Evolutionary conservation across 2,888 invertebrate species (phyloP).

Genomic region (Agonopterix heracliana): DNA sequence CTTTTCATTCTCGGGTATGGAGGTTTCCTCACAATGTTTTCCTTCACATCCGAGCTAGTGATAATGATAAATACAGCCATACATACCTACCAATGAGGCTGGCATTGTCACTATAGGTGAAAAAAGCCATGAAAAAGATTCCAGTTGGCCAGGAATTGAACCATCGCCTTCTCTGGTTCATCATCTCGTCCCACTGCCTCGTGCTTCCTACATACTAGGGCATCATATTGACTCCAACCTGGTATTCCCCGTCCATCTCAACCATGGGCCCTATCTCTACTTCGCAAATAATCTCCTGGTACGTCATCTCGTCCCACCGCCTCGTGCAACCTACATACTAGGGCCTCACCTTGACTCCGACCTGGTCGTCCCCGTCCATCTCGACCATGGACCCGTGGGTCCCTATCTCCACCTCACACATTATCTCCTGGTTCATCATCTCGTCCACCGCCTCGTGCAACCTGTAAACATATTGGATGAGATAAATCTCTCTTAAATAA

Average conservation of each 20-base stretch:
- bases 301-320: conserved; percentile 53
- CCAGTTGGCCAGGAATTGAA: too few relatives aligned
- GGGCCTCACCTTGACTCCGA: conserved; percentile 65
- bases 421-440: conserved; percentile 75
- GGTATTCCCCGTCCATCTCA: conserved; percentile 71
- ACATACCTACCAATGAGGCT: too few relatives aligned
- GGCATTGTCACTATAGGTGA: too few relatives aligned
- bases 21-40: too few relatives aligned
- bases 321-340: not conserved
- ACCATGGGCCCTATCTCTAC: conserved; percentile 72
- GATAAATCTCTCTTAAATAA: too few relatives aligned
- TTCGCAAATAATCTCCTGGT: conserved; percentile 76
- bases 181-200: conserved; percentile 39
- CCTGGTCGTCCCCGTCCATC: conserved; percentile 70
- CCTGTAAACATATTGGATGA: too few relatives aligned
- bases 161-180: conserved; percentile 46
- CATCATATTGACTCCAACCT: conserved; percentile 69
- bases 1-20: too few relatives aligned
- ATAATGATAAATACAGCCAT: too few relatives aligned
- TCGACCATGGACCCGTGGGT: conserved; percentile 71
- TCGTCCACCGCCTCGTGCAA: conserved; percentile 17
- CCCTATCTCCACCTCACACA: conserved; percentile 76
- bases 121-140: too few relatives aligned
- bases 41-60: too few relatives aligned
- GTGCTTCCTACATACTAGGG: too few relatives aligned